Evolutionary conservation across 2,888 invertebrate species (phyloP), one percentile per base, ranked within the genome.

Genomic region (Euphydryas editha): DNA sequence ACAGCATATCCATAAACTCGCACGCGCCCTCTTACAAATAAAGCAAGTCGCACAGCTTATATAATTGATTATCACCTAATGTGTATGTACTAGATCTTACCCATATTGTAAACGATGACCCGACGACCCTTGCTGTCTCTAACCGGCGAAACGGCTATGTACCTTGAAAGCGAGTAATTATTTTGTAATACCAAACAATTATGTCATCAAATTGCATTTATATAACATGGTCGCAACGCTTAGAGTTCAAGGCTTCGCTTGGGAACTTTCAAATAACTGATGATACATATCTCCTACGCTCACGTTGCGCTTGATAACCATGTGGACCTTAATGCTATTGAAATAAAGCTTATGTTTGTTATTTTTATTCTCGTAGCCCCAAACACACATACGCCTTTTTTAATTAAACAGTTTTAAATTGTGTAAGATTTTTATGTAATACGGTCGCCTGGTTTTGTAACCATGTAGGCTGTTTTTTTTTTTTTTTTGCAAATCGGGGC

Each of bases 131-230:
- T 85, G 74, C 89, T 92, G 86, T 97, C 97, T 68, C 96, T 93
- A 68, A 95, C 94, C 37, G 97, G 97, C 61, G 96, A 95, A 21
- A 95, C 95, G 76, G 95, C 95, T 74, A 96, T 94, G 82, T 96
- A 97, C 80, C 95, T 95, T 76, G 64, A 82, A 81, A 82, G 63
- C 55, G 61, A 47, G 67, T 68, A 65, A 59, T 62, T 59, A 18
- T 59, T 30, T 49, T 64, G 49, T 62, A 67, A 67, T 59, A 55
- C 67, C 66, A 70, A 74, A 74, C 74, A 80, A 82, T 81, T 83
- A 82, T 82, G 79, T 81, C 82, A 81, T 75, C 69, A 64, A 71
- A 65, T 67, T 67, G 39, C 65, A 21, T 65, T 71, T 69, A 70
- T 62, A 63, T 71, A 72, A 71, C 73, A 72, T 55, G 74, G 76